Percentiles rank a stretch among this genome's conserved stretches.
phyloP scores from a whole-genome alignment of 2,797 vertebrate genomes.

The Esox lucius region DNA sequence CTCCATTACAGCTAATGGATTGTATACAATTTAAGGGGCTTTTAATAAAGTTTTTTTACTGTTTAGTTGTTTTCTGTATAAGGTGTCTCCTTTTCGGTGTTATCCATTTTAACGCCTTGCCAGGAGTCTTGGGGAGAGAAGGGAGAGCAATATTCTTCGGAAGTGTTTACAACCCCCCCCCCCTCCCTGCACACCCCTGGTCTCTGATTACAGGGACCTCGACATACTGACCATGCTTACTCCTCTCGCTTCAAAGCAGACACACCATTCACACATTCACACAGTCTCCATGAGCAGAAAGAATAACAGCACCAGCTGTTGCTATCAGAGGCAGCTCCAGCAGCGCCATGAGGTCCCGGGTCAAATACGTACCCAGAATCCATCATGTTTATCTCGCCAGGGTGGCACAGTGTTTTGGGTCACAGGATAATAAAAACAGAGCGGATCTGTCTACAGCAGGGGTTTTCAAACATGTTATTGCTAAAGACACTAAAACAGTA shows the following conservation, averaged over 20 bases:
- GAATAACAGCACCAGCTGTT: conserved; percentile 73
- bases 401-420: conserved; percentile 13
- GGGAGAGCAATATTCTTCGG: conserved; percentile 53
- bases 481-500: too few species aligned
- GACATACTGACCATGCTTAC: conserved; percentile 64
- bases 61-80: not conserved
- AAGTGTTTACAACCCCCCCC: conserved; percentile 69
- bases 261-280: conserved; percentile 61
- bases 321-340: conserved; percentile 56
- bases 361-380: conserved; percentile 50
- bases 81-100: conserved; percentile 44
- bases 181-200: conserved; percentile 34
- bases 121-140: conserved; percentile 39
- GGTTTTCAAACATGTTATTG: too few species aligned
- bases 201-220: conserved; percentile 75
- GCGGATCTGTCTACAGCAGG: not conserved
- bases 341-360: conserved; percentile 57
- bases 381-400: conserved; percentile 53
- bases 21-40: not conserved
- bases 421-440: not conserved
- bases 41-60: not conserved
- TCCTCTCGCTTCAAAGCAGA: conserved; percentile 64
- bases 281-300: conserved; percentile 53
- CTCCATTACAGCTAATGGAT: not conserved
- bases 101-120: conserved; percentile 44